phyloP scores from a whole-genome alignment of 2,888 invertebrate genomes.

The Acanthacorydalis orientalis region DNA sequence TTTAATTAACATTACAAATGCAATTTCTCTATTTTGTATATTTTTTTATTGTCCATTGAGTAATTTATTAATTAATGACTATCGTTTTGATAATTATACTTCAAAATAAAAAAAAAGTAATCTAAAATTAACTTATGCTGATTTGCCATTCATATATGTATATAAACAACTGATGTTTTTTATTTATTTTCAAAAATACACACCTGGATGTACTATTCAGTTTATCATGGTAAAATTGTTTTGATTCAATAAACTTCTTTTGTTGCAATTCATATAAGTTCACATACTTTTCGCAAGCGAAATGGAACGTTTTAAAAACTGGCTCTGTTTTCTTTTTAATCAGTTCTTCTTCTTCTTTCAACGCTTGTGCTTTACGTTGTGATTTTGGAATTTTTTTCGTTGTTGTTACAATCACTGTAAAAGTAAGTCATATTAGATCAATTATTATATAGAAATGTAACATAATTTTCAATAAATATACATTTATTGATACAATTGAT shows the following conservation, averaged over 20 bases:
- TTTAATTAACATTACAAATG: too few species aligned
- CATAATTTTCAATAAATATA: conserved; percentile 9
- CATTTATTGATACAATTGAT: too few species aligned
- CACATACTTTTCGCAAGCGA: conserved; percentile 57
- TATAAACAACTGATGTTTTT: too few species aligned
- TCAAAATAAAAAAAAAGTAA: too few species aligned
- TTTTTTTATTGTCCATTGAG: too few species aligned
- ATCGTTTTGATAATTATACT: too few species aligned
- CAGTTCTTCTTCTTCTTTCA: conserved; percentile 24
- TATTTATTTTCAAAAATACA: neutral
- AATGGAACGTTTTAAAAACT: conserved; percentile 24
- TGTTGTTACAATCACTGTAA: too few species aligned
- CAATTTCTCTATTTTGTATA: too few species aligned
- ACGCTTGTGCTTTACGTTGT: conserved; percentile 18
- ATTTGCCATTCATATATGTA: too few species aligned
- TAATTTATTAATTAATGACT: too few species aligned
- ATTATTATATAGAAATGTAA: neutral
- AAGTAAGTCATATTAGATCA: too few species aligned
- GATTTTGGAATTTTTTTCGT: conserved; percentile 18
- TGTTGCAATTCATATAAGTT: conserved; percentile 53
- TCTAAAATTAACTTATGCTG: too few species aligned
- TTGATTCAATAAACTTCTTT: conserved; percentile 27
- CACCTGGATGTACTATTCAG: conserved; percentile 26
- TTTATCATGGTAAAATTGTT: conserved; percentile 23
- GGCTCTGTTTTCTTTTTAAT: conserved; percentile 17